Conservation (phyloP, 2,888 invertebrate genomes). For the Agrotis puta region DNA sequence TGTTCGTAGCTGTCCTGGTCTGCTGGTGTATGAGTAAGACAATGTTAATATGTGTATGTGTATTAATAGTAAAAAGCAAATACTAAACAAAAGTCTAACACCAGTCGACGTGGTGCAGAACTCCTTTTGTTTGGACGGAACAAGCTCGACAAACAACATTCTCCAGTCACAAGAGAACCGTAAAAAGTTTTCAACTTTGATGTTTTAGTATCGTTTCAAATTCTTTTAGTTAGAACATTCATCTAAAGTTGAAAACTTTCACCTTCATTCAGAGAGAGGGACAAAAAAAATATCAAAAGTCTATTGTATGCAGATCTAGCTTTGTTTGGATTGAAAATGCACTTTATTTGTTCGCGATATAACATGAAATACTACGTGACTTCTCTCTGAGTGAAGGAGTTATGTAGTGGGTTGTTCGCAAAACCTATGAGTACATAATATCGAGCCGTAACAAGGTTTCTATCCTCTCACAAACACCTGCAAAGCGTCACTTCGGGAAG, state of each 20-base stretch:
- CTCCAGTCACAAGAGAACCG: slow-evolving; percentile 27
- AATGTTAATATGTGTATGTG: slow-evolving; percentile 41
- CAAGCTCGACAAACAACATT: slow-evolving; percentile 37
- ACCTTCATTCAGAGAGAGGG: slow-evolving; percentile 59
- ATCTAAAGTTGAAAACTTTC: slow-evolving; percentile 53
- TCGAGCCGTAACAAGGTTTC: slow-evolving; percentile 63
- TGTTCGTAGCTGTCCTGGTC: slow-evolving; percentile 71
- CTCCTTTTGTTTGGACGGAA: slow-evolving; percentile 20
- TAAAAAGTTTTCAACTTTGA: slow-evolving; percentile 46
- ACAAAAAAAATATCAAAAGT: slow-evolving; percentile 4
- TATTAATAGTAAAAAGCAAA: slow-evolving; percentile 30
- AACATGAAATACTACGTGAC: slow-evolving; percentile 32
- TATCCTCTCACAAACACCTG: slow-evolving; percentile 66
- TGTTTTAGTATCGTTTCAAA: slow-evolving; percentile 21
- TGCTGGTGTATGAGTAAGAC: slow-evolving; percentile 59
- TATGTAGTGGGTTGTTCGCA: slow-evolving; percentile 30
- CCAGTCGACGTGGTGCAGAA: slow-evolving; percentile 62
- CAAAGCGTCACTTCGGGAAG: slow-evolving; percentile 68
- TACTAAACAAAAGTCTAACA: slow-evolving; percentile 41
- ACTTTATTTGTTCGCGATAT: slow-evolving; percentile 22
- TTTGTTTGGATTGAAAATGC: slow-evolving; percentile 31
- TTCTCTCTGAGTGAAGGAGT: slow-evolving; percentile 60
- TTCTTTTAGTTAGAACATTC: slow-evolving; percentile 34
- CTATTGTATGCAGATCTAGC: background rate
- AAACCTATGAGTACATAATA: slow-evolving; percentile 42